phyloP scores from a whole-genome alignment of 2,888 invertebrate species.

The Caradrina clavipalpis region DNA sequence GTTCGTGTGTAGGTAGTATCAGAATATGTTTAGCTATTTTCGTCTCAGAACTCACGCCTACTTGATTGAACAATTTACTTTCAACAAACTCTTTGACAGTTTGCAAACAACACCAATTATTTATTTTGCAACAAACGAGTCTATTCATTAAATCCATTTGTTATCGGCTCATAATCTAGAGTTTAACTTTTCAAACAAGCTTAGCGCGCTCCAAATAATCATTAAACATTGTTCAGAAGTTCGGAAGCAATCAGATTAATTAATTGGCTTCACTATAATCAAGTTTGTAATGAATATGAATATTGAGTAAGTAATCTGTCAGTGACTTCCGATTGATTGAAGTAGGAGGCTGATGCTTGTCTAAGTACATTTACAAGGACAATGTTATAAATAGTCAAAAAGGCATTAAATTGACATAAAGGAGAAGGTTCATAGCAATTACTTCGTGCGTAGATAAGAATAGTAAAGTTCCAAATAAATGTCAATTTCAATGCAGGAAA shows the following conservation, averaged over 20 bases:
- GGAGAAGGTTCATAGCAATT: neutral
- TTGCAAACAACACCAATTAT: constrained; percentile 5
- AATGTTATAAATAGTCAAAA: too few species aligned
- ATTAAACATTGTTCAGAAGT: constrained; percentile 23
- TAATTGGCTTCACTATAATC: neutral
- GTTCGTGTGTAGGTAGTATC: neutral
- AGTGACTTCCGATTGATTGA: neutral
- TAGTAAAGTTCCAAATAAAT: neutral
- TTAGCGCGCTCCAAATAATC: constrained; percentile 29
- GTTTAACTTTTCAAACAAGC: constrained; percentile 17
- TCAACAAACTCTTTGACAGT: neutral
- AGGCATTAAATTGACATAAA: too few species aligned
- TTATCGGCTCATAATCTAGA: constrained; percentile 12
- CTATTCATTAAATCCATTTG: constrained; percentile 22
- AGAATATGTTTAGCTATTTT: neutral
- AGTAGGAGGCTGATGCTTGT: neutral
- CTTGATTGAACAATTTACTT: neutral
- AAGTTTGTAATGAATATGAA: constrained; percentile 1
- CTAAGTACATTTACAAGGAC: too few species aligned
- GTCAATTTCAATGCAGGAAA: neutral
- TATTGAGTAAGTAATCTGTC: constrained; percentile 11
- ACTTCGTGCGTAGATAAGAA: neutral
- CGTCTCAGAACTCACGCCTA: neutral
- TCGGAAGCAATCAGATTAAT: constrained; percentile 3
- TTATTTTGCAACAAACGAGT: neutral